A percentile compares a stretch with the other conserved stretches of the same genome.
phyloP scores from a whole-genome alignment of 2,113 vertebrate species.

The Lasiurus cinereus region DNA sequence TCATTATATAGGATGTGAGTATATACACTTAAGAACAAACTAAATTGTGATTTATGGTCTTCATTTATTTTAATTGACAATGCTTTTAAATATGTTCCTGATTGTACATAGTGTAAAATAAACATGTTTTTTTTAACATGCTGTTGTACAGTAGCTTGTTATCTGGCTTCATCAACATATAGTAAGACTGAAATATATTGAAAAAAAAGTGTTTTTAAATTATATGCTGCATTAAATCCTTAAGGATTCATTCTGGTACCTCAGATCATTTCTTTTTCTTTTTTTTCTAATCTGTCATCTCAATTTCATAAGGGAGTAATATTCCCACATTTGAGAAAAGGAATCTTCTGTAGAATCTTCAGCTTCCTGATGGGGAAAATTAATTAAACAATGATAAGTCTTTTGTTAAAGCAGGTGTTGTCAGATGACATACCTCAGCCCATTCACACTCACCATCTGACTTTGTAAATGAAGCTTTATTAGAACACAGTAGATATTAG shows the following conservation, averaged over 20 bases:
- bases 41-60: conserved; percentile 89
- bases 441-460: neutral
- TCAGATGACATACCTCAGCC: neutral
- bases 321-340: neutral
- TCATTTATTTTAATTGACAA: conserved; percentile 88
- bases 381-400: neutral
- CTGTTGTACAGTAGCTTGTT: conserved; percentile 87
- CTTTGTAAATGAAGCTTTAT: conserved; percentile 24
- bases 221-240: neutral
- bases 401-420: neutral
- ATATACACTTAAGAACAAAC: conserved; percentile 89
- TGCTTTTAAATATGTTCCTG: conserved; percentile 89
- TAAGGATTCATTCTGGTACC: conserved; percentile 1
- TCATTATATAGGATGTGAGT: conserved; percentile 78
- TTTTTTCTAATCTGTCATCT: conserved; percentile 28
- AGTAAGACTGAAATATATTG: conserved; percentile 30
- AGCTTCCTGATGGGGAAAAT: conserved; percentile 16
- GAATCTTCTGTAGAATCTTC: conserved; percentile 33
- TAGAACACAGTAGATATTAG: neutral
- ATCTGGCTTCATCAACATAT: conserved; percentile 77
- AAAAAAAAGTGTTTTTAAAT: neutral
- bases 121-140: conserved; percentile 90
- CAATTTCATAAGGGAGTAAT: conserved; percentile 18
- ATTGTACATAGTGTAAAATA: conserved; percentile 93
- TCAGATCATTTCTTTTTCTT: conserved; percentile 9